phyloP scores from a whole-genome alignment of 2,888 invertebrate genomes.

The Lycophotia porphyrea region DNA sequence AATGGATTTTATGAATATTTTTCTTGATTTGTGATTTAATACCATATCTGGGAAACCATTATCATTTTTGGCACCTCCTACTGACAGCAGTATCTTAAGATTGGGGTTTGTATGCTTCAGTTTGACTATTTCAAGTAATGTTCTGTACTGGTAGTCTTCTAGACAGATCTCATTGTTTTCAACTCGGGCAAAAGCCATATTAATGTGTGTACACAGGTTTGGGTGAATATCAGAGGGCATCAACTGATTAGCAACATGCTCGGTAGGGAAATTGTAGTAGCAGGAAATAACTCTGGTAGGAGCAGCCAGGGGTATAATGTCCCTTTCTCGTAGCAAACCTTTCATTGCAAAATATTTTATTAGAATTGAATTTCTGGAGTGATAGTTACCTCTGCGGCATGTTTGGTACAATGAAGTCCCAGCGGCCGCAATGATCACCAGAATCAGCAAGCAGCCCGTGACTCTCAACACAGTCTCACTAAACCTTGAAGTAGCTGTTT shows the following conservation, averaged over 20 bases:
- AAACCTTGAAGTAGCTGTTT: neutral
- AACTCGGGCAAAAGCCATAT: conserved; percentile 93
- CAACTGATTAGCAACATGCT: conserved; percentile 76
- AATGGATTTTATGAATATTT: conserved; percentile 90
- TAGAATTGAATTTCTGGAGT: neutral
- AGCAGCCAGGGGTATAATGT: neutral
- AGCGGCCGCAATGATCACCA: neutral
- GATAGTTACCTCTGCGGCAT: neutral
- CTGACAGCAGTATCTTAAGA: conserved; percentile 94
- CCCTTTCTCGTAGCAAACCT: neutral
- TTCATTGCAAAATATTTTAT: conserved; percentile 9
- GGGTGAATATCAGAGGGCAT: conserved; percentile 92
- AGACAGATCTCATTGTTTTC: conserved; percentile 91
- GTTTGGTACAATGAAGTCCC: conserved; percentile 19
- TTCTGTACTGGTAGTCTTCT: conserved; percentile 79
- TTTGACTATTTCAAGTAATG: conserved; percentile 83
- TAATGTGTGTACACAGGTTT: conserved; percentile 95
- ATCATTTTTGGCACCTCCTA: conserved; percentile 91
- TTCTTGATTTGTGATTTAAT: conserved; percentile 92
- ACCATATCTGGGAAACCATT: conserved; percentile 94
- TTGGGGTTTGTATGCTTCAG: conserved; percentile 91
- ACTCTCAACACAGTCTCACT: neutral
- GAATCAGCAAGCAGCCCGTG: conserved; percentile 21
- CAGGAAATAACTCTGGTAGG: conserved; percentile 88
- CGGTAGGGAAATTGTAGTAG: conserved; percentile 92